These are phyloP conservation scores for Ascidia mentula DNA, from an alignment of 23 tunicate species.

Conservation along the genomic window DNA sequence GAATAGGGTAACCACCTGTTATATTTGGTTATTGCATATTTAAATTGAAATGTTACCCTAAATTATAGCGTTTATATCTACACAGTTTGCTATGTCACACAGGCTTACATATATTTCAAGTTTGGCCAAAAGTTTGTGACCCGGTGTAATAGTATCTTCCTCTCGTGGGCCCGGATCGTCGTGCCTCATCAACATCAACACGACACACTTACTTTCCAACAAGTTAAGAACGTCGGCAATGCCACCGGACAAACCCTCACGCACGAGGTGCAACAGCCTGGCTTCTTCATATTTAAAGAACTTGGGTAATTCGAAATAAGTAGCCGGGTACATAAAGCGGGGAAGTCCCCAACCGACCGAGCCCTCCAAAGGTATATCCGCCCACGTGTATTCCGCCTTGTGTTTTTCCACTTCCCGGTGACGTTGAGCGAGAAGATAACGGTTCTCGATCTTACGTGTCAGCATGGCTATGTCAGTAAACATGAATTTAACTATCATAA, in stretches of 20 bases:
- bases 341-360: slow-evolving; percentile 26
- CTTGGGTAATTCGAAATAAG: slow-evolving; percentile 26
- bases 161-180: too few species aligned
- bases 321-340: slow-evolving; percentile 8
- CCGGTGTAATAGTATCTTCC: too few species aligned
- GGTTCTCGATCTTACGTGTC: slow-evolving; percentile 14
- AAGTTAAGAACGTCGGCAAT: not conserved
- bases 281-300: slow-evolving; percentile 19
- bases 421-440: not conserved
- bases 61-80: too few species aligned
- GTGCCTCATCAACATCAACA: too few species aligned
- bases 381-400: slow-evolving; percentile 17
- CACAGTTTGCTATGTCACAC: too few species aligned
- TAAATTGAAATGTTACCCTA: too few species aligned
- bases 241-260: not conserved
- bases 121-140: too few species aligned
- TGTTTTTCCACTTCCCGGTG: slow-evolving; percentile 8
- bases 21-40: too few species aligned
- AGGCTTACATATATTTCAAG: too few species aligned
- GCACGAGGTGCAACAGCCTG: not conserved
- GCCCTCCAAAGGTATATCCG: slow-evolving; percentile 16
- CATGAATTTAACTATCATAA: too few species aligned
- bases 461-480: slow-evolving; percentile 39
- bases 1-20: too few species aligned
- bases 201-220: slow-evolving; percentile 24